Evolutionary conservation across 2,797 vertebrate genomes (phyloP).

Genomic region (Channallabes apus): DNA sequence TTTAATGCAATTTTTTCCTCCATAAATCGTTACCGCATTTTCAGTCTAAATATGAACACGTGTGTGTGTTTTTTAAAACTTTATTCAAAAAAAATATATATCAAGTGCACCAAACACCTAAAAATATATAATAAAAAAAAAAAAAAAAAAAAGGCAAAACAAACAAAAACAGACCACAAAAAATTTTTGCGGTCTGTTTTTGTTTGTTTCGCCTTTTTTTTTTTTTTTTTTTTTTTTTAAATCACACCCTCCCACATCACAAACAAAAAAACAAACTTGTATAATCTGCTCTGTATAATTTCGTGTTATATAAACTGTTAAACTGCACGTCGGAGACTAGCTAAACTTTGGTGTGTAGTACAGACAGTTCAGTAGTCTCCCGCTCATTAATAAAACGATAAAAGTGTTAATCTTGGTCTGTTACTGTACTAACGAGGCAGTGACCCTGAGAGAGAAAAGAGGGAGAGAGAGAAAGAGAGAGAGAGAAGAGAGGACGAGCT

Average conservation of each 20-base stretch:
- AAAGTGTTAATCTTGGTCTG: slow-evolving; percentile 57
- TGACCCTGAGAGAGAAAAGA: slow-evolving; percentile 71
- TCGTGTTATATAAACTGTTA: background rate
- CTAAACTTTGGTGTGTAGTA: slow-evolving; percentile 44
- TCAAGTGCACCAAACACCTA: slow-evolving; percentile 10
- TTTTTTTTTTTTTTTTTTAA: no score
- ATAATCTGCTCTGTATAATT: background rate
- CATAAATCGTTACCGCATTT: slow-evolving; percentile 72
- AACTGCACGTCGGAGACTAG: slow-evolving; percentile 40
- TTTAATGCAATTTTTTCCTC: slow-evolving; percentile 56
- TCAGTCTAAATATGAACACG: slow-evolving; percentile 47
- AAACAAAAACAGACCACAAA: no score
- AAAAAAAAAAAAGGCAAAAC: no score
- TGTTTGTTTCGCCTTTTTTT: no score
- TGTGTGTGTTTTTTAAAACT: background rate
- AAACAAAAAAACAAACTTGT: background rate
- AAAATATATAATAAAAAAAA: no score
- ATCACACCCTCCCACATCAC: no score
- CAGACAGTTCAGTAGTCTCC: slow-evolving; percentile 46
- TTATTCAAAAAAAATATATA: background rate
- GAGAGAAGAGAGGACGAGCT: slow-evolving; percentile 15
- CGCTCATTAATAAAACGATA: background rate
- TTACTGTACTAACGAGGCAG: slow-evolving; percentile 76
- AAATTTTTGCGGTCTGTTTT: no score
- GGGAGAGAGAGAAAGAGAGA: slow-evolving; percentile 61